Percentiles rank a stretch among this genome's conserved stretches.
Evolutionary conservation across 2,888 invertebrate genomes (phyloP).

Genomic region (Eilema griseolum): DNA sequence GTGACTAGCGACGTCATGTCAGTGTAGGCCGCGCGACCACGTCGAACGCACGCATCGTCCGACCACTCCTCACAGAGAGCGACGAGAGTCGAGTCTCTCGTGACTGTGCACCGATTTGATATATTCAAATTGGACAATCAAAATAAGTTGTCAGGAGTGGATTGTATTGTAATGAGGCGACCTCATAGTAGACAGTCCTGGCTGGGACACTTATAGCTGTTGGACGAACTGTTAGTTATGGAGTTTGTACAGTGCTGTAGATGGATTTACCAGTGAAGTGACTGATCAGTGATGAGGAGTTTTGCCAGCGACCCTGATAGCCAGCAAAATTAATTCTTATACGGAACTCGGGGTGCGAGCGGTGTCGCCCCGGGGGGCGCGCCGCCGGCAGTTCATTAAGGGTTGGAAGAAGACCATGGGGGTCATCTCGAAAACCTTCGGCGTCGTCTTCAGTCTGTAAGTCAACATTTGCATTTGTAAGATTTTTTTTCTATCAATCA

Average conservation of each 20-base stretch:
- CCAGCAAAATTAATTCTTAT: conserved; percentile 83
- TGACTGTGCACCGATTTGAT: conserved; percentile 67
- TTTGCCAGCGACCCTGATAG: conserved; percentile 56
- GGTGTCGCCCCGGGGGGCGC: conserved; percentile 80
- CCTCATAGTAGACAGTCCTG: conserved; percentile 44
- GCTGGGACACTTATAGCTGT: conserved; percentile 44
- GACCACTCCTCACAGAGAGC: conserved; percentile 32
- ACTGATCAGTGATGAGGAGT: conserved; percentile 70
- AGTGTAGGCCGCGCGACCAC: conserved; percentile 67
- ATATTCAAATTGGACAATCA: conserved; percentile 70
- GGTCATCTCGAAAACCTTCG: conserved; percentile 92
- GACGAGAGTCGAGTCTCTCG: conserved; percentile 61
- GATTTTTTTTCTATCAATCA: too few species aligned
- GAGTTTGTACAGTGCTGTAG: conserved; percentile 62
- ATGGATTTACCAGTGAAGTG: conserved; percentile 69
- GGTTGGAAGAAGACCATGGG: conserved; percentile 89
- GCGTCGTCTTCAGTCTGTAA: conserved; percentile 94
- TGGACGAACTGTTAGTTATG: conserved; percentile 59
- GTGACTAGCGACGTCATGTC: conserved; percentile 38
- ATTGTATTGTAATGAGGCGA: conserved; percentile 72
- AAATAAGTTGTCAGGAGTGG: conserved; percentile 67
- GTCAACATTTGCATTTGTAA: conserved; percentile 74
- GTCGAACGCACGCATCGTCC: conserved; percentile 40
- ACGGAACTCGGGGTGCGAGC: conserved; percentile 76
- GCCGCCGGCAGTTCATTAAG: conserved; percentile 84